A percentile compares a stretch with the other conserved stretches of the same genome.
phyloP scores from a whole-genome alignment of 2,113 vertebrate genomes.

The Leptosomus discolor region DNA sequence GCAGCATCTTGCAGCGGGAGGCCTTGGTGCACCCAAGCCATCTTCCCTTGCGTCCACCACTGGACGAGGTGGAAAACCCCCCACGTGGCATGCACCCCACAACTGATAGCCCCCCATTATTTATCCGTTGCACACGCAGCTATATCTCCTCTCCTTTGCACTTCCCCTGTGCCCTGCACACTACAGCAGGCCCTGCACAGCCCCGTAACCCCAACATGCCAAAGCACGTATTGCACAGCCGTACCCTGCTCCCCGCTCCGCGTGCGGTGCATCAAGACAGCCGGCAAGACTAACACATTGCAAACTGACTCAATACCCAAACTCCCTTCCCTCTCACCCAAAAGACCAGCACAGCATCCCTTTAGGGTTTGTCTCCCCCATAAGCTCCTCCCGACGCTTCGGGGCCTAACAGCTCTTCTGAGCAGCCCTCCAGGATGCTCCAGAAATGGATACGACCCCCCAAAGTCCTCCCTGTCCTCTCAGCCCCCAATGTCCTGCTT shows the following conservation, averaged over 20 bases:
- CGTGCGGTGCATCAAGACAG: rapidly evolving
- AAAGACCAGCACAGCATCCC: background rate
- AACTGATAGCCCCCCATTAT: rapidly evolving
- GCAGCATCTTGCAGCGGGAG: background rate
- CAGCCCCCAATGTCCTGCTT: rapidly evolving
- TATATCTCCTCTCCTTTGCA: background rate
- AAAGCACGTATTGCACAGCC: background rate
- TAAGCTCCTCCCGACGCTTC: background rate
- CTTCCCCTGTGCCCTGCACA: rapidly evolving
- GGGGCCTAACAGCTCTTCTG: too few relatives aligned
- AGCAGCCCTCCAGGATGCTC: background rate
- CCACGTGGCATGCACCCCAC: rapidly evolving
- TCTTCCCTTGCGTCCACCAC: background rate
- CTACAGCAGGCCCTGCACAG: background rate
- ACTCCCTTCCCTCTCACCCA: background rate
- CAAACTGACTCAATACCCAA: background rate
- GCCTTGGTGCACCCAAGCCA: background rate
- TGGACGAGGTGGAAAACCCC: rapidly evolving
- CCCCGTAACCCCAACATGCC: background rate
- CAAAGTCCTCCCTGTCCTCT: background rate
- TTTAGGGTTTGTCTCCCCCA: background rate
- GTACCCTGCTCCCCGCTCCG: rapidly evolving
- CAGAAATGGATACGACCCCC: background rate
- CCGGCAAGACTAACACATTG: rapidly evolving
- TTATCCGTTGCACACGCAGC: background rate